A percentile compares a stretch with the other conserved stretches of the same genome.
Conservation (phyloP, 2,113 vertebrate genomes). For the Brachyhypopomus occidentalis region DNA sequence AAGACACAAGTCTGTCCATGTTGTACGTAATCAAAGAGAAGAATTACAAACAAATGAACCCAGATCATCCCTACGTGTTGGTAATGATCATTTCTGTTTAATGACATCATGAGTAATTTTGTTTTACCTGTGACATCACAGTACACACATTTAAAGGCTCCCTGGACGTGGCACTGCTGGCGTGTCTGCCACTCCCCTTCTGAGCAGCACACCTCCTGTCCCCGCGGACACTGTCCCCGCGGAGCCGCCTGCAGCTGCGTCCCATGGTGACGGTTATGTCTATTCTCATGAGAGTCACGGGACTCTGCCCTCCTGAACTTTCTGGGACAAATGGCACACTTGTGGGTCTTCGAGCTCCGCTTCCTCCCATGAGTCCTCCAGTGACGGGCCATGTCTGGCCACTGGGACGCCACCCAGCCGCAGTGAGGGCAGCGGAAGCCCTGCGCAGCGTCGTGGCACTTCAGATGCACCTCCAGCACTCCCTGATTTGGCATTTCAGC, state of each 20-base stretch:
- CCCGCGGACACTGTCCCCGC: constrained; percentile 33
- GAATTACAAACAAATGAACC: no score
- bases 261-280: constrained; percentile 26
- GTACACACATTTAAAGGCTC: constrained; percentile 44
- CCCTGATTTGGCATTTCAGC: not conserved
- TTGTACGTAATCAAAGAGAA: not conserved
- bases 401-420: constrained; percentile 49
- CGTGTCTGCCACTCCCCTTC: constrained; percentile 51
- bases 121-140: constrained; percentile 61
- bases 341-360: constrained; percentile 37
- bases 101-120: not conserved
- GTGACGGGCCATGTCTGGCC: constrained; percentile 64
- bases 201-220: constrained; percentile 50
- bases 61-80: no score
- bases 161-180: constrained; percentile 38
- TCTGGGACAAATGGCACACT: constrained; percentile 49
- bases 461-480: constrained; percentile 53
- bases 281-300: constrained; percentile 48
- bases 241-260: not conserved
- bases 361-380: constrained; percentile 53
- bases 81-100: no score
- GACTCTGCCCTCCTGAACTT: constrained; percentile 50
- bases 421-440: constrained; percentile 63
- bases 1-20: not conserved
- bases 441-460: constrained; percentile 23